Conservation (phyloP, 2,888 invertebrate species). For the Dorcus hopei region DNA sequence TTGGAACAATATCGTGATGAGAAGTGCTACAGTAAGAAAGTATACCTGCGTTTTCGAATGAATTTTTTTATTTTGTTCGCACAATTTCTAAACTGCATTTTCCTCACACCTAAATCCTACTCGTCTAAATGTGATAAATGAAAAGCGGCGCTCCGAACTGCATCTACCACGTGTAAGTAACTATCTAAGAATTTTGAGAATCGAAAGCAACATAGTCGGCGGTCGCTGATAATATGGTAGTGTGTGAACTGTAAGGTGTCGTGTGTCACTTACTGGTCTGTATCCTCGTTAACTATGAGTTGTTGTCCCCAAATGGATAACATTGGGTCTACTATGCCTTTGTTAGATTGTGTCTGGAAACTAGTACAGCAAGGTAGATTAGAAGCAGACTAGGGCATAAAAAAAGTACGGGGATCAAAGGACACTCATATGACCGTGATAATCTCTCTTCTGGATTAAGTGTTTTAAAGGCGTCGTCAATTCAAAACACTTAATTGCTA, state of each 20-base stretch:
- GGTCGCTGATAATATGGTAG: background rate
- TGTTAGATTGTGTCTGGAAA: constrained; percentile 86
- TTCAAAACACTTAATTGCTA: background rate
- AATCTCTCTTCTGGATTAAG: background rate
- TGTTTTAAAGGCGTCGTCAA: background rate
- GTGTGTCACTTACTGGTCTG: constrained; percentile 81
- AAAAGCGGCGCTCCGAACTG: background rate
- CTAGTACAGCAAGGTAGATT: constrained; percentile 52
- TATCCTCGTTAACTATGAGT: constrained; percentile 96
- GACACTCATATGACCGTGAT: background rate
- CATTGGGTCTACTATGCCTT: constrained; percentile 98
- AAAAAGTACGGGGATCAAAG: background rate
- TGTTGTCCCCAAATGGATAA: constrained; percentile 98
- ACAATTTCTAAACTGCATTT: constrained; percentile 34
- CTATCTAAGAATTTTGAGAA: too few relatives aligned
- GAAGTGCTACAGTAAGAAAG: background rate
- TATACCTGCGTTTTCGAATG: constrained; percentile 4
- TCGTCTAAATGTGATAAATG: background rate
- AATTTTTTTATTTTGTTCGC: constrained; percentile 19
- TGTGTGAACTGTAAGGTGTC: background rate
- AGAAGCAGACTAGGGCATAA: constrained; percentile 38
- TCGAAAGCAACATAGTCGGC: too few relatives aligned
- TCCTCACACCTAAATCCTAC: constrained; percentile 20
- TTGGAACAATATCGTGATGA: constrained; percentile 14
- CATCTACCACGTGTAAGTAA: too few relatives aligned